Conservation (phyloP, 1,140 invertebrate species). For the Stegodyphus dumicola region DNA sequence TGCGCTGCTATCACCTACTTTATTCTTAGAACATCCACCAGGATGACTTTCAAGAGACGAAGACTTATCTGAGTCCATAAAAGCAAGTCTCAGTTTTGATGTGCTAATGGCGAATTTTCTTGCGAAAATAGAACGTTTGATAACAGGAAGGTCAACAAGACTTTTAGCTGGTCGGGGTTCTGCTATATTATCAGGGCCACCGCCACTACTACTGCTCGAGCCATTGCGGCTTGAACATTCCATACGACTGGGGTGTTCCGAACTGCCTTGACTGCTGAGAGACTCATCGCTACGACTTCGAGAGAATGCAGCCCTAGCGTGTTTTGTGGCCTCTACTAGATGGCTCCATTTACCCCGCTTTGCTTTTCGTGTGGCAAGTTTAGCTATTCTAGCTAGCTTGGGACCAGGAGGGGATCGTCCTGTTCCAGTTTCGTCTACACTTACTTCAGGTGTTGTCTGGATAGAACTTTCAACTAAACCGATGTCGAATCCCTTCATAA, state of each 20-base stretch:
- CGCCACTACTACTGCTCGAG: slow-evolving; percentile 45
- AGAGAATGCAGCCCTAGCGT: slow-evolving; percentile 59
- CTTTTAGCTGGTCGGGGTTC: not conserved
- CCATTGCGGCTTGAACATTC: slow-evolving; percentile 26
- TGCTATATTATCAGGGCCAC: not conserved
- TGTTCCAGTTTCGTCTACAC: slow-evolving; percentile 48
- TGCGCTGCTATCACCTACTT: slow-evolving; percentile 8
- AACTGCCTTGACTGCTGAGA: slow-evolving; percentile 58
- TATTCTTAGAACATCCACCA: not conserved
- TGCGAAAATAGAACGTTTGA: slow-evolving; percentile 48
- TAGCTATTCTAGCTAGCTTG: slow-evolving; percentile 53
- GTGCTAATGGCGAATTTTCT: slow-evolving; percentile 52
- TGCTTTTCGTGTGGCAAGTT: slow-evolving; percentile 57
- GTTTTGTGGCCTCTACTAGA: slow-evolving; percentile 60
- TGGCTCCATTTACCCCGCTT: slow-evolving; percentile 53
- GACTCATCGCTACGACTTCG: slow-evolving; percentile 62
- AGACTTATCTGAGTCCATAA: slow-evolving; percentile 22
- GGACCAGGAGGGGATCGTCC: slow-evolving; percentile 36
- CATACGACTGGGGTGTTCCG: slow-evolving; percentile 23
- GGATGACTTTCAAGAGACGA: not conserved
- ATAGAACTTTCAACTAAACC: slow-evolving; percentile 63
- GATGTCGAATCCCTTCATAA: slow-evolving; percentile 93
- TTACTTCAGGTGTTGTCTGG: slow-evolving; percentile 59
- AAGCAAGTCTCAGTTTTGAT: slow-evolving; percentile 29
- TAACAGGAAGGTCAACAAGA: slow-evolving; percentile 13